A percentile compares a stretch with the other conserved stretches of the same genome.
Conservation (phyloP, 1,140 invertebrate genomes). For the Frieseomelitta varia region DNA sequence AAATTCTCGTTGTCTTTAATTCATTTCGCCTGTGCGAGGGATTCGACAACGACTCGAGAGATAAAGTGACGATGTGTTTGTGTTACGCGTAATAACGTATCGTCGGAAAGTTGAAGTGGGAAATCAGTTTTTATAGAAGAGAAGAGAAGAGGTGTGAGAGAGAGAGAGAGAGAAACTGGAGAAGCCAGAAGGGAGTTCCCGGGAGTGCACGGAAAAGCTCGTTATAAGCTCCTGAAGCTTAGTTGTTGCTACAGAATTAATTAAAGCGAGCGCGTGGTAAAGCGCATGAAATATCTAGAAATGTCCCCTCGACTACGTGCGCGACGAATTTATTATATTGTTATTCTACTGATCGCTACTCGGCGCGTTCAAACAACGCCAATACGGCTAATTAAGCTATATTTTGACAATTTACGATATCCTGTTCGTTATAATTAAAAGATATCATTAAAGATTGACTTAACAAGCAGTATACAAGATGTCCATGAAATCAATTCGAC, state of each 20-base stretch:
- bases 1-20: not conserved
- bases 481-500: no score
- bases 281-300: slow-evolving; percentile 66
- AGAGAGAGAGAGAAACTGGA: not conserved
- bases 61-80: not conserved
- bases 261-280: slow-evolving; percentile 65
- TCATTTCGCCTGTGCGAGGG: not conserved
- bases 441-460: not conserved
- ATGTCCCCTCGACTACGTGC: slow-evolving; percentile 3
- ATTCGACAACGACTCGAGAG: not conserved
- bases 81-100: not conserved
- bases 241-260: slow-evolving; percentile 72
- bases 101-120: slow-evolving; percentile 5
- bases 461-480: not conserved
- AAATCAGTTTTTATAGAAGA: not conserved
- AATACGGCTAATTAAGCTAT: not conserved
- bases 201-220: slow-evolving; percentile 59
- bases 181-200: slow-evolving; percentile 54
- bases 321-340: slow-evolving; percentile 27
- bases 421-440: not conserved
- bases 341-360: slow-evolving; percentile 10
- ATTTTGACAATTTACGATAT: not conserved
- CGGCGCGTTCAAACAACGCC: not conserved
- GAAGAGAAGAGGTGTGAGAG: not conserved
- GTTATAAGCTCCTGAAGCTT: slow-evolving; percentile 71